Evolutionary conservation across 2,113 vertebrate species (phyloP).

Genomic region (human (Homo sapiens)): GRCh38 chr19:51912501-51913000

Average conservation of each 20-base stretch:
- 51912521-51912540: neutral
- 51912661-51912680: neutral
- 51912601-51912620: neutral
- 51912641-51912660: neutral
- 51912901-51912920: neutral
- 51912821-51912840: neutral
- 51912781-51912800: neutral
- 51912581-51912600: neutral
- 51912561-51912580: neutral
- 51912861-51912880: neutral
- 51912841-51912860: neutral
- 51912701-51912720: neutral
- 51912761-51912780: neutral
- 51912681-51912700: neutral
- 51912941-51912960: neutral
- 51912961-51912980: neutral
- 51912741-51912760: neutral
- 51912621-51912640: neutral
- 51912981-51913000: neutral
- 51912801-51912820: neutral
- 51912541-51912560: neutral
- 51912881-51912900: neutral
- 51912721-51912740: neutral
- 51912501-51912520: neutral
- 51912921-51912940: neutral